These are phyloP conservation scores for Motacilla alba DNA, from an alignment of 2,113 vertebrate species.

Conservation along the genomic window DNA sequence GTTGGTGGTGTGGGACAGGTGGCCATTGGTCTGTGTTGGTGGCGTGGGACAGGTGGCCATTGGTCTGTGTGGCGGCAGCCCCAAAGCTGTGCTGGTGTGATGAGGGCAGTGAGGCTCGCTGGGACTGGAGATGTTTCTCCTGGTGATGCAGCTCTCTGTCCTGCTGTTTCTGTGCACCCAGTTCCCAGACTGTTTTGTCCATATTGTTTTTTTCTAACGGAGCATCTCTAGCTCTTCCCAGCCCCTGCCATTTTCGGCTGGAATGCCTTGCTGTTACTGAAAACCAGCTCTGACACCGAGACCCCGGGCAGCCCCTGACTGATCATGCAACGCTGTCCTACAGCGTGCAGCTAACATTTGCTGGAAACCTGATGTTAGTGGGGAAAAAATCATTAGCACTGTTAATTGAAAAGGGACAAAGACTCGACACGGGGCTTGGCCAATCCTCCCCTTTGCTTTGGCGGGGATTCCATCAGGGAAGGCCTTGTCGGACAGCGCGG, in stretches of 20 bases:
- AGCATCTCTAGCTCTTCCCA: background rate
- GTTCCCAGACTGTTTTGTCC: background rate
- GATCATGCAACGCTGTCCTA: accelerated
- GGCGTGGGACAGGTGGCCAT: background rate
- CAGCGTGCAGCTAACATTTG: background rate
- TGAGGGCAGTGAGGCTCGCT: background rate
- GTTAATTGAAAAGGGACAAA: background rate
- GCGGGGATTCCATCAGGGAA: background rate
- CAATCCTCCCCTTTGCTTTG: background rate
- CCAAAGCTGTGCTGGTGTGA: background rate
- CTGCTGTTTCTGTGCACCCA: background rate
- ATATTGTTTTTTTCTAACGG: background rate
- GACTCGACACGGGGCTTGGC: accelerated
- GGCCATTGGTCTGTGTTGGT: background rate
- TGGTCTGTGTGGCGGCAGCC: background rate
- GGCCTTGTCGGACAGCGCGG: accelerated
- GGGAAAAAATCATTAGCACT: background rate
- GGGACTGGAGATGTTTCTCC: background rate
- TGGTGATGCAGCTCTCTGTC: background rate
- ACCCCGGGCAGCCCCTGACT: background rate
- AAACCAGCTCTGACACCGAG: background rate
- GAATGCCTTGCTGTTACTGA: background rate
- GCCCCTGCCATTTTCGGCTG: background rate
- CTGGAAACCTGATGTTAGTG: background rate
- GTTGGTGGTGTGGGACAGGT: too few species aligned